A percentile compares a stretch with the other conserved stretches of the same genome.
Conservation (phyloP, 1,140 invertebrate species). For the Dendroctonus valens region DNA sequence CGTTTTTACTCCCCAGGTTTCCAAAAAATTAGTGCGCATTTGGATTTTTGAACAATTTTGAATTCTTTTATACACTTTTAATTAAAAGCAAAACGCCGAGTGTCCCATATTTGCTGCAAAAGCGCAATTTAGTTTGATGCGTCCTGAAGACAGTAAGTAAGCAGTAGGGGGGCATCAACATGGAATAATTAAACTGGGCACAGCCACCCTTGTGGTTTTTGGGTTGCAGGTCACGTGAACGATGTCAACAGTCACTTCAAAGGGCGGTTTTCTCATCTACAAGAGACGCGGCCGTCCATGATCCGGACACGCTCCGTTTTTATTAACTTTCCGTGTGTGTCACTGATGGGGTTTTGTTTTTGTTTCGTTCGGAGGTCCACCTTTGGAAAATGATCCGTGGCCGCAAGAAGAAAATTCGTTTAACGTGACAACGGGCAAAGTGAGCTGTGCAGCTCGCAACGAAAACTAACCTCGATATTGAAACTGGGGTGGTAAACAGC, state of each 20-base stretch:
- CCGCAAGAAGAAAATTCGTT: too few species aligned
- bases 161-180: background rate
- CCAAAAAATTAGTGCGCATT: too few species aligned
- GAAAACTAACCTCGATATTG: too few species aligned
- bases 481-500: too few species aligned
- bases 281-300: background rate
- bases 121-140: background rate
- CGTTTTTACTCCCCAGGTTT: too few species aligned
- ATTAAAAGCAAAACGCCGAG: background rate
- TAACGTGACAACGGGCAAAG: too few species aligned
- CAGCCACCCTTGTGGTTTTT: background rate
- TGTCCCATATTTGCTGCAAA: background rate
- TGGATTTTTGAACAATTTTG: too few species aligned
- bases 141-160: background rate
- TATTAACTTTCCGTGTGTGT: conserved; percentile 1
- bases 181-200: background rate
- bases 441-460: too few species aligned
- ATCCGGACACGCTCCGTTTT: background rate
- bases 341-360: background rate
- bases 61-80: too few species aligned
- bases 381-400: too few species aligned
- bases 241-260: background rate
- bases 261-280: background rate
- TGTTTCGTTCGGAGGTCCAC: background rate
- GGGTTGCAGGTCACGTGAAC: background rate